Conservation (phyloP, 1,140 invertebrate species). For the Lasioglossum albipes region DNA sequence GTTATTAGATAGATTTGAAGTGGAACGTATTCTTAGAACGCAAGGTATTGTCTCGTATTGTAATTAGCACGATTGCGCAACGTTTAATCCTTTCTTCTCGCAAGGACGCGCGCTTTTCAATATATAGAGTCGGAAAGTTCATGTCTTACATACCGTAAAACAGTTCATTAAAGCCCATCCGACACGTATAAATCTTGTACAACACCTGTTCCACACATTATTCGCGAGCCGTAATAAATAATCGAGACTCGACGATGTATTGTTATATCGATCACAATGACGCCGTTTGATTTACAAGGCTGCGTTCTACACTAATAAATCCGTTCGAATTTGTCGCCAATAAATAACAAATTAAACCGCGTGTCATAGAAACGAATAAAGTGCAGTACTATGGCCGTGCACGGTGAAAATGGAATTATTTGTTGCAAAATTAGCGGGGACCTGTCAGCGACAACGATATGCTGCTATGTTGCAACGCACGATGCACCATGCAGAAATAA, state of each 20-base stretch:
- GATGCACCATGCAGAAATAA: background rate
- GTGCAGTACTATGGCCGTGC: background rate
- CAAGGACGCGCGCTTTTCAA: constrained; percentile 23
- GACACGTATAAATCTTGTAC: background rate
- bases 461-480: too few species aligned
- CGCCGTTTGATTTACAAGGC: background rate
- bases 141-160: background rate
- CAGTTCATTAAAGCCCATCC: constrained; percentile 10
- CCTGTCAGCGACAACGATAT: background rate
- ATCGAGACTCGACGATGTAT: background rate
- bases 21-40: constrained; percentile 29
- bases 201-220: background rate
- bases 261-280: background rate
- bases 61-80: constrained; percentile 32
- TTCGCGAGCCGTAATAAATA: background rate
- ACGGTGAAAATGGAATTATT: background rate
- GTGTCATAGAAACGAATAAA: background rate
- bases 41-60: background rate
- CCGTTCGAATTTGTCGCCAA: background rate
- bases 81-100: constrained; percentile 28
- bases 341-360: background rate
- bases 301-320: background rate
- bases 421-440: background rate
- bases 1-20: background rate
- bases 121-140: background rate